These are phyloP conservation scores for Caenorhabditis macrosperma DNA, from an alignment of 2,888 invertebrate species.

Conservation along the genomic window DNA sequence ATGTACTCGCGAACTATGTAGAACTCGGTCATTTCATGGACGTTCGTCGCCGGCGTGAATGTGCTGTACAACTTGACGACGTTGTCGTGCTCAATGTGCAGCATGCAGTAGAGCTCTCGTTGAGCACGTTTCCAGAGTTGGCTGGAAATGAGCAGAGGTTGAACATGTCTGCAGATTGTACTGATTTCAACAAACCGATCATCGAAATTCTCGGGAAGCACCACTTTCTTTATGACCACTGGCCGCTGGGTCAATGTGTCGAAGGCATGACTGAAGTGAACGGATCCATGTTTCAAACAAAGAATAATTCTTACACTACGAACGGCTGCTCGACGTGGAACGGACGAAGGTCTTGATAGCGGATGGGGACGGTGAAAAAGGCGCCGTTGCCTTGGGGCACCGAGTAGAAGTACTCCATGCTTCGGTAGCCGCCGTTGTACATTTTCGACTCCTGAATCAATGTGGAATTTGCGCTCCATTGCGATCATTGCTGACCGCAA, in stretches of 20 bases:
- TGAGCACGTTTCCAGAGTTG: conserved; percentile 92
- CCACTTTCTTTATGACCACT: conserved; percentile 99
- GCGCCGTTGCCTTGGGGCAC: not conserved
- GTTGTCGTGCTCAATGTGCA: conserved; percentile 99
- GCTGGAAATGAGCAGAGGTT: not conserved
- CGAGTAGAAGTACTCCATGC: not conserved
- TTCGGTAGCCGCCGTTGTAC: not conserved
- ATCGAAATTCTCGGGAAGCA: conserved; percentile 91
- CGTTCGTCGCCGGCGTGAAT: conserved; percentile 96
- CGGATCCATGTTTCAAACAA: not conserved
- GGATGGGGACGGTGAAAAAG: not conserved
- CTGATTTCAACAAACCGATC: too few species aligned
- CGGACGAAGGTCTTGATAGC: not conserved
- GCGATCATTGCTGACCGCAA: too few species aligned
- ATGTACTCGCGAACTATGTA: conserved; percentile 91
- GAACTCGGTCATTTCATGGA: conserved; percentile 99
- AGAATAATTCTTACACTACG: conserved; percentile 28
- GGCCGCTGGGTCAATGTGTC: conserved; percentile 92
- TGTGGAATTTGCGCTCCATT: not conserved
- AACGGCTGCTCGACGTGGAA: conserved; percentile 13
- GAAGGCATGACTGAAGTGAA: conserved; percentile 97
- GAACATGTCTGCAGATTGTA: not conserved
- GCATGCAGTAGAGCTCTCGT: conserved; percentile 99
- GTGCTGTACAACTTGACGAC: conserved; percentile 98
- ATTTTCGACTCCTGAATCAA: not conserved